A percentile compares a stretch with the other conserved stretches of the same genome.
Evolutionary conservation across 2,797 vertebrate genomes (phyloP).

Genomic region (Allobates femoralis): DNA sequence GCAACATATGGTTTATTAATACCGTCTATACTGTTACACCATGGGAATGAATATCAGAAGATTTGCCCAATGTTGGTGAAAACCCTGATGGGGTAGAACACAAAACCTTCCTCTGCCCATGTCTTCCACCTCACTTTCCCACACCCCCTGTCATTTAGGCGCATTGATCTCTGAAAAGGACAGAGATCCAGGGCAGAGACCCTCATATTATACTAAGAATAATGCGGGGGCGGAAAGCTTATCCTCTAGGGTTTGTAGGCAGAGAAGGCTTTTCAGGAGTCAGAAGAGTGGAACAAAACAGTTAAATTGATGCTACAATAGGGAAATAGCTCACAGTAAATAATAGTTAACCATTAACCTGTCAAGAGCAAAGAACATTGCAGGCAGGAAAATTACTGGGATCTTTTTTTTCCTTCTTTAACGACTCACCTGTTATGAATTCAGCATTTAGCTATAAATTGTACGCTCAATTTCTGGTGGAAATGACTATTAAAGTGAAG

Average conservation of each 20-base stretch:
- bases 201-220: constrained; percentile 33
- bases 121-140: constrained; percentile 38
- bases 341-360: constrained; percentile 52
- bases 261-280: constrained; percentile 14
- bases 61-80: neutral
- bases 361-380: neutral
- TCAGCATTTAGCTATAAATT: neutral
- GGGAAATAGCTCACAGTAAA: constrained; percentile 31
- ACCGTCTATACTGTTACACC: neutral
- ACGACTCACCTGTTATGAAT: neutral
- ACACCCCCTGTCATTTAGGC: constrained; percentile 44
- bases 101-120: constrained; percentile 46
- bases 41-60: neutral
- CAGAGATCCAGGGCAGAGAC: constrained; percentile 11
- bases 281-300: constrained; percentile 28
- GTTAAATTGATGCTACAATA: constrained; percentile 28
- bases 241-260: constrained; percentile 5
- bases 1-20: neutral
- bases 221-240: neutral
- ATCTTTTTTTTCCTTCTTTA: neutral
- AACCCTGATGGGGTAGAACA: constrained; percentile 5
- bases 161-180: constrained; percentile 31
- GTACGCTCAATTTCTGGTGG: neutral
- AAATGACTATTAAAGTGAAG: neutral
- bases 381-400: neutral